Base-by-base conservation (phyloP, 1,140 invertebrate species). In the Drosophila seguyi region DNA sequence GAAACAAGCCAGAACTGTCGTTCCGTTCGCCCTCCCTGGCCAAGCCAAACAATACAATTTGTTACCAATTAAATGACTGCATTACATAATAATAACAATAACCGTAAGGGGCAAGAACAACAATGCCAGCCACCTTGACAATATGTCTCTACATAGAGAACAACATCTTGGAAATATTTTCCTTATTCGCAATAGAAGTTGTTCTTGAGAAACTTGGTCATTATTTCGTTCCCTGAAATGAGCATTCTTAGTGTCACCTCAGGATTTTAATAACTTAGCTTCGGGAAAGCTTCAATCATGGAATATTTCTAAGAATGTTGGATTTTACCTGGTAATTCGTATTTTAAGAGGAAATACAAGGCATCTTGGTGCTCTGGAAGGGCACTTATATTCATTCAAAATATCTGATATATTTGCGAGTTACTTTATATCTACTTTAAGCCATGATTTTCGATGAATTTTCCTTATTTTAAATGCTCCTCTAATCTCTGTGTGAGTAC, bases 61-160 rank as follows among this genome's bases (percentile, higher is more conserved):
- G 83, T 88, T 87, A 87, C 83, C 83, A 87, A 87, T 87, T 87
- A 87, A 87, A 87, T 87, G 83, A 87, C 84, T 87, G 84, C 84
- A 88, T 87, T 88, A 88, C 83, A 87, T 86, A 86, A 86, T 87
- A 86, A 86, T 87, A 86, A 86, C 80, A 86, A 75, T 47, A 79
- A 42, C 44, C 48, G 59, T 55, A 76, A 45, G 52, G 52, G 52
- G 20, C 61, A 75, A 52, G 56, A 82, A 27, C 44, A 79, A 55
- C 52, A 71, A 63, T 58, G 38, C 31, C 34, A 48, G 63, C 53
- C 73, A 56, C 57, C 60, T 57, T 31, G 16, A 11, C 38, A 50
- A 74, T 52, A 34, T 72, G 56, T 47, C 34, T 36, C 27, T 72
- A 50, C 65, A 72, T 18, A 10, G 16, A 48, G 8, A 56, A 25